phyloP scores from a whole-genome alignment of 2,113 vertebrate species.

The Rattus norvegicus region DNA sequence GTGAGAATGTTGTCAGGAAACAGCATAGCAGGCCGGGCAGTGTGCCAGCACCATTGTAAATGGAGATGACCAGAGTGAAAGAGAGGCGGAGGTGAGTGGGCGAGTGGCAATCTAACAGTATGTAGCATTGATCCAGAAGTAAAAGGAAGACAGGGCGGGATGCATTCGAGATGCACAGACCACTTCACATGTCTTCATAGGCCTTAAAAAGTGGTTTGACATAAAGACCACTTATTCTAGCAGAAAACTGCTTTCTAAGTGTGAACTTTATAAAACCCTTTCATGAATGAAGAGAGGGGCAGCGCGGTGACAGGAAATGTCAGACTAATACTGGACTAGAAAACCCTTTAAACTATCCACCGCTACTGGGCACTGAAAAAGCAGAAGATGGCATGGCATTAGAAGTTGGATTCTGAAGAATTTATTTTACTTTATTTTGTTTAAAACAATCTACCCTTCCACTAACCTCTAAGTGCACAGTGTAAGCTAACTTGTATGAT shows the following conservation, averaged over 20 bases:
- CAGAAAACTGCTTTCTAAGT: slow-evolving; percentile 49
- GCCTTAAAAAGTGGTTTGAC: slow-evolving; percentile 36
- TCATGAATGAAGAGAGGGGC: slow-evolving; percentile 19
- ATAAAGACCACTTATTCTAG: slow-evolving; percentile 34
- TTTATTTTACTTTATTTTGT: not conserved
- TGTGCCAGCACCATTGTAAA: not conserved
- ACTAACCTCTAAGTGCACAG: not conserved
- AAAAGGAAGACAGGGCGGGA: not conserved
- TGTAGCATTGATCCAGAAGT: not conserved
- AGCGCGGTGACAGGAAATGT: not conserved
- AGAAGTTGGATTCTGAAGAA: not conserved
- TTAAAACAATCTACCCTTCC: not conserved
- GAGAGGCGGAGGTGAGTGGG: not conserved
- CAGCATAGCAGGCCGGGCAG: not conserved
- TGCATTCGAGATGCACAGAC: slow-evolving; percentile 4
- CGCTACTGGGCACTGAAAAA: not conserved
- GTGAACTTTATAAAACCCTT: slow-evolving; percentile 16
- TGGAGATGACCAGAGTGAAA: not conserved
- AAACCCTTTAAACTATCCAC: not conserved
- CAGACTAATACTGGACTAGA: not conserved
- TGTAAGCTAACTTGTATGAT: not conserved
- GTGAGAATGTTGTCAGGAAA: not conserved
- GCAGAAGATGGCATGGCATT: not conserved
- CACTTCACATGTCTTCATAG: not conserved
- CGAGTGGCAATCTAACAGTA: not conserved